Base-by-base conservation (phyloP, 2,797 vertebrate species). In the Momotus momota region DNA sequence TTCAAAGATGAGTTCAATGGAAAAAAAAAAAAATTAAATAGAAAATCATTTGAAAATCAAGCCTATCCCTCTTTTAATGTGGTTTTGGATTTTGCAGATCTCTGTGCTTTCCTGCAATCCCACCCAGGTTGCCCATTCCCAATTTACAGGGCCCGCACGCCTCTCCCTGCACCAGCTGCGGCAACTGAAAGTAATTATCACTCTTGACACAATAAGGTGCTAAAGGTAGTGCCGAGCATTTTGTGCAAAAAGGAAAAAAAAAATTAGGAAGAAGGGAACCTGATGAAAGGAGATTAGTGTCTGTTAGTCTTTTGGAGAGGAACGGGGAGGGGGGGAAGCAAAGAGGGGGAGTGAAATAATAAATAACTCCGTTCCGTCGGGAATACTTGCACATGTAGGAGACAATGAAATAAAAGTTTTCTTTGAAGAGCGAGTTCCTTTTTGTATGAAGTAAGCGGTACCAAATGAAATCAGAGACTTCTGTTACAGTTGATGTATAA, bases 221-320 rank as follows among this genome's bases (percentile, higher is more conserved):
- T 94, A 90, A 97, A 96, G 87, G 94, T 51, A 94, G 86, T 94
- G 91, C 79, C 4, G 51, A 86, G 69, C 96, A 94, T 93, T 78
- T 94, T 90, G 88, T 93, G 69, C 74, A 93, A 93, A 77, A 85
- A 77, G 33, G 62, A 88, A 43, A 43, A 43, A 83, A 82, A 88
- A 84, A 95, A 92, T 94, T 94, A 95, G 94, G 86, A 81, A 84
- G 90, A 92, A 82, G 73, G 86, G 78, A 96, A 96, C 84, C 82
- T 84, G 75, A 93, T 96, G 95, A 96, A 95, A 96, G 62, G 83
- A 95, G 96, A 96, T 93, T 96, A 96, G 91, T 96, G 91, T 96
- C 96, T 95, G 97, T 97, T 97, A 97, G 96, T 97, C 96, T 97
- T 97, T 97, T 95, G 93, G 95, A 97, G 75, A 45, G 81, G 48